phyloP scores from a whole-genome alignment of 2,797 vertebrate species.

The Oophaga sylvatica region DNA sequence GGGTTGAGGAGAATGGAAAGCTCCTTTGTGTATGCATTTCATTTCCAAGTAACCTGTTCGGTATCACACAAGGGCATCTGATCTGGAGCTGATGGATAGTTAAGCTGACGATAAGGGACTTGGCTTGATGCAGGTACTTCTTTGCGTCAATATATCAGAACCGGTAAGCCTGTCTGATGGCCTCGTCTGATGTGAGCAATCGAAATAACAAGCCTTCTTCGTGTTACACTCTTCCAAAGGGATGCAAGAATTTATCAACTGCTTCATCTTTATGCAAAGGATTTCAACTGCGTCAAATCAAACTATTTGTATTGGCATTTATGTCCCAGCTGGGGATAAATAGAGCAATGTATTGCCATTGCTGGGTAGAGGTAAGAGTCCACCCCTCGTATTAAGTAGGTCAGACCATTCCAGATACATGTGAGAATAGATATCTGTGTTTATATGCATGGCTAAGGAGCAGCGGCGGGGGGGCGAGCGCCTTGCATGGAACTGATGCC shows the following conservation, averaged over 20 bases:
- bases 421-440: slow-evolving; percentile 38
- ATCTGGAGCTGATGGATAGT: slow-evolving; percentile 40
- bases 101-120: slow-evolving; percentile 44
- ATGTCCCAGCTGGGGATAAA: not conserved
- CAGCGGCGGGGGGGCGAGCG: slow-evolving; percentile 68
- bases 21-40: slow-evolving; percentile 19
- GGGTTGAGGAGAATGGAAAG: not conserved
- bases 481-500: slow-evolving; percentile 66
- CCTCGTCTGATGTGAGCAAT: slow-evolving; percentile 25
- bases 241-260: not conserved
- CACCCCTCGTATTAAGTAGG: slow-evolving; percentile 21
- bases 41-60: slow-evolving; percentile 24
- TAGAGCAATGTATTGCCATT: not conserved
- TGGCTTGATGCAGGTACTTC: slow-evolving; percentile 26
- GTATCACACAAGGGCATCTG: slow-evolving; percentile 19
- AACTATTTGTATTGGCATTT: slow-evolving; percentile 5
- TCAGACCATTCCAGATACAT: slow-evolving; percentile 28
- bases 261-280: slow-evolving; percentile 16
- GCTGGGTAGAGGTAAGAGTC: not conserved
- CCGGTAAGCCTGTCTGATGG: slow-evolving; percentile 18
- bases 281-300: slow-evolving; percentile 15
- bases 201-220: slow-evolving; percentile 28
- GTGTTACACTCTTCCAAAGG: slow-evolving; percentile 32
- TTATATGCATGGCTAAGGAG: slow-evolving; percentile 67
- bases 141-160: slow-evolving; percentile 47